Evolutionary conservation across 2,888 invertebrate species (phyloP), one percentile per base, ranked within the genome.

Genomic region (Sarcophaga carnaria): DNA sequence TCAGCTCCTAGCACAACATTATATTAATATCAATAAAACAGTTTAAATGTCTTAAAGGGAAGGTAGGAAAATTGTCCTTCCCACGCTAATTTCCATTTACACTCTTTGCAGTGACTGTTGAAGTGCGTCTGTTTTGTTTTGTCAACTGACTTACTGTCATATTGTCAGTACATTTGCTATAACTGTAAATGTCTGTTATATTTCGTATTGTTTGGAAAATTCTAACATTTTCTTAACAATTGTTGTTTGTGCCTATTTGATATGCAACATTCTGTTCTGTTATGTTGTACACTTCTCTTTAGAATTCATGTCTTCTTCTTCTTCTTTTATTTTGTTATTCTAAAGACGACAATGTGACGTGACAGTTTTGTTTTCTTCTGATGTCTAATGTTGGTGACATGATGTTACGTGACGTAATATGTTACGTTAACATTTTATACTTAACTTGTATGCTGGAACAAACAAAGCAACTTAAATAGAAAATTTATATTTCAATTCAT

Each of bases 381-480:
- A 89, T 87, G 85, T 89, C 85, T 89, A 83, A 89, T 89, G 88
- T 83, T 83, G 89, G 89, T 91, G 92, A 90, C 91, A 90, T 91
- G 91, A 90, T 90, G 89, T 89, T 90, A 92, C 91, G 92, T 91
- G 89, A 90, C 88, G 88, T 89, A 89, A 86, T 89, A 87, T 88
- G 83, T 81, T 87, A 88, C 87, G 87, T 88, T 85, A 87, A 84
- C 80, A 84, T 85, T 86, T 80, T 47, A 78, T 63, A 27, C 22
- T 22, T 49, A 76, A 69, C 69, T 20, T 47, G 20, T 54, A 17
- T 71, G 0, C 69, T 64, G 2, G 14, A 8, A 20, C 20, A 75
- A 11, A 72, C 10, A 20, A 17, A 63, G 25, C 47, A 74, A 78
- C 54, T 20, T 37, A 72, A 62, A 82, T 63, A 59, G 47, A 80